Evolutionary conservation across 2,797 vertebrate genomes (phyloP), one percentile per base, ranked within the genome.

Genomic region (Picus viridis): DNA sequence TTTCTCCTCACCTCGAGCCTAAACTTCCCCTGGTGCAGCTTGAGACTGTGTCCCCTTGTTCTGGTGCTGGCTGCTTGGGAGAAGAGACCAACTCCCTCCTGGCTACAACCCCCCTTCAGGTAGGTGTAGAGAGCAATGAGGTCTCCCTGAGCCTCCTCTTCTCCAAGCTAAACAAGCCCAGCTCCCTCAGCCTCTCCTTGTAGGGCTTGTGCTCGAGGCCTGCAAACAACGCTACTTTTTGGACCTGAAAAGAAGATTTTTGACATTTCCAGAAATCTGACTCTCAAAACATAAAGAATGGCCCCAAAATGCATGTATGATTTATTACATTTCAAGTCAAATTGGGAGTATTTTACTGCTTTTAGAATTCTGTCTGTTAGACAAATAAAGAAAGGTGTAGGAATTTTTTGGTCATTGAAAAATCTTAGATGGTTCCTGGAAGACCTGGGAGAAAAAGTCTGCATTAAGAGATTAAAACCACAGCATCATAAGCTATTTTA

Each of bases 401-500:
- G 6, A 5, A 27, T 53, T 76, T 64, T 86, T 54, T 54, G 3
- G 14, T 57, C 24, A 56, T 4, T 34, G 34, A 88, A 71, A 70
- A 67, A 88, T 61, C 19, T 76, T 53, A 68, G 90, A 20, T 47
- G 16, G 10, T 72, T 90, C 62, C 30, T 45, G 26, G 57, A 90
- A 79, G 26, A 88, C 13, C 15, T 82, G 61, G 19, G 57, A 88
- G 30, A 53, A 92, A 65, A 86, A 86, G 7, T 63, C 53, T 36
- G 36, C 61, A 86, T 92, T 76, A 94, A 80, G 43, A 89, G 53
- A 89, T 84, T 86, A 86, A 91, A 94, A 89, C 11, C 5, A 3
- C 47, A 81, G 19, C 3, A 2, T 45, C 26, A 83, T 61, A 76
- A 59, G 78, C 78, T 32, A 75, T 67, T 83, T 76, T 4, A 53